Base-by-base conservation (phyloP, 23 tunicate genomes). In the Ascidia mentula region DNA sequence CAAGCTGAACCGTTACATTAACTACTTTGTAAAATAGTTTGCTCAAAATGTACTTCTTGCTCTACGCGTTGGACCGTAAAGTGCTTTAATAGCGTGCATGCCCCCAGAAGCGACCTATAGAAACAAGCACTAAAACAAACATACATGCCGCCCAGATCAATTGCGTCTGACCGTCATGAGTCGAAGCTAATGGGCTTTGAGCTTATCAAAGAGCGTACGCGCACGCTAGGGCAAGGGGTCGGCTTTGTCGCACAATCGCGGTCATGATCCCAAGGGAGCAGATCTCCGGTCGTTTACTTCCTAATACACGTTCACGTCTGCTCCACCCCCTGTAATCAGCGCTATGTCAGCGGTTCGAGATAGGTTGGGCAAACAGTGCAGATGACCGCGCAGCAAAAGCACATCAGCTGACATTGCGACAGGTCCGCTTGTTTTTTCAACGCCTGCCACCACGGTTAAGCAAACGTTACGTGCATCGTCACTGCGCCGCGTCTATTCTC, bases 281-380 rank as follows among this genome's bases (percentile, higher is more conserved):
- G 65, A 26, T 53, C 2, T 3, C 28, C 13, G 22, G 2, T 53
- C 65, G 65, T 3, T 53, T 28, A 28, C 65, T 53, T 53, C 65
- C 65, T 53, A 53, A 53, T 53, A 53, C 65, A 53, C 65, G 65
- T 53, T 53, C 65, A 53, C 65, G 65, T 53, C 65, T 53, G 65
- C 65, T 28, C 24, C 65, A 28, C 24, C 1, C 24, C 65, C 28
- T 53, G 65, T 53, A 53, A 53, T 53, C 65, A 20, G 65, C 65
- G 65, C 13, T 53, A 28, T 53, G 65, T 5, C 24, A 5, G n/a
- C n/a, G 13, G 65, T 53, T 26, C 65, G 65, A 26, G 65, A 53
- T 53, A 53, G 22, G 28, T 53, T 53, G 24, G 28, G 65, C 65
- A 53, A 53, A 53, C 65, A 53, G 7, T 9, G 22, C 7, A 53